Evolutionary conservation across 2,888 invertebrate genomes (phyloP).

Genomic region (Tachina lurida): DNA sequence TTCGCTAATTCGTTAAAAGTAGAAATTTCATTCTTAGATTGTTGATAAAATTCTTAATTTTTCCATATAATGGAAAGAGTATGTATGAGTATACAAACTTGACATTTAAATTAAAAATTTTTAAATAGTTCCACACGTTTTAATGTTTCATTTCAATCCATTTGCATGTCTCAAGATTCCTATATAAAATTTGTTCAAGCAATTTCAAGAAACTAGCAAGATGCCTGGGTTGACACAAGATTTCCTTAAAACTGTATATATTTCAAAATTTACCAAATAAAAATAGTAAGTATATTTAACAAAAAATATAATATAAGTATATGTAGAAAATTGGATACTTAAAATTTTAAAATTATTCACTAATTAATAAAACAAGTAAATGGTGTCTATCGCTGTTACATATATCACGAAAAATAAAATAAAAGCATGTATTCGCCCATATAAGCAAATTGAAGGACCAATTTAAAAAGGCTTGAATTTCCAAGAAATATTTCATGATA

Average conservation of each 20-base stretch:
- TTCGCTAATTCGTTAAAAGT: too few relatives aligned
- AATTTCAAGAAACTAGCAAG: constrained; percentile 52
- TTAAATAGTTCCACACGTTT: background rate
- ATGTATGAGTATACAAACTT: background rate
- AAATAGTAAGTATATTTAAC: constrained; percentile 8
- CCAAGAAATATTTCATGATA: background rate
- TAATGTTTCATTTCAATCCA: constrained; percentile 24
- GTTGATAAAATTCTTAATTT: too few relatives aligned
- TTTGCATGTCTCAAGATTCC: constrained; percentile 49
- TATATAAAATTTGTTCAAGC: constrained; percentile 54
- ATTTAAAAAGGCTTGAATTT: background rate
- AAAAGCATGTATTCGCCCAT: too few relatives aligned
- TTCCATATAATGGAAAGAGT: background rate
- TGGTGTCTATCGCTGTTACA: too few relatives aligned
- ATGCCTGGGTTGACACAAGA: constrained; percentile 13
- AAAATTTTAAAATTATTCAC: too few relatives aligned
- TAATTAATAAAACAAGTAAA: too few relatives aligned
- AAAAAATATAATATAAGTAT: background rate
- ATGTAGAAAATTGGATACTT: background rate
- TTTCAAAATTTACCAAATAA: background rate
- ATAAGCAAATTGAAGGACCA: too few relatives aligned
- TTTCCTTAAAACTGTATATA: background rate
- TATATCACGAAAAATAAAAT: too few relatives aligned
- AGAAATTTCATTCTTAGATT: too few relatives aligned
- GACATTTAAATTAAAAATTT: background rate